Base-by-base conservation (phyloP, 2,888 invertebrate genomes). In the Eugnorisma glareosa region DNA sequence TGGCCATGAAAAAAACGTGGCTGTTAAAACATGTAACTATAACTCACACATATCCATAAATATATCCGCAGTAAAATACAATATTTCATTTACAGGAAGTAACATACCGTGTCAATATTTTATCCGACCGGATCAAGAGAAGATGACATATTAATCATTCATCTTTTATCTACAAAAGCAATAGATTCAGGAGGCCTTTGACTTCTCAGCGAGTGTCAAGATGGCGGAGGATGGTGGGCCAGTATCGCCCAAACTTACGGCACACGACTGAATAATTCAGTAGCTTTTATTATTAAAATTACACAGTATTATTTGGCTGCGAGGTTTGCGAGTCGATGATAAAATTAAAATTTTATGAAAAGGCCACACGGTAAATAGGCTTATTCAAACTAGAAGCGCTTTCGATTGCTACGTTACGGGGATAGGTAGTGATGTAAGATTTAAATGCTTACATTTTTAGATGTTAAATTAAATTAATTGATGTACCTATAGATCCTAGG, bases 341-440 rank as follows among this genome's bases (percentile, higher is more conserved):
- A 85, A 86, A 83, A 87, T 87, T 86, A 88, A 87, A 87, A 88
- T 87, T 87, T 74, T 83, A 88, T 82, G 85, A 75, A 88, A 83
- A 79, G 66, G 75, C 75, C 67, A 61, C 76, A 67, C 81, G 66
- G 71, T 78, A 81, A 79, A 83, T 81, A 83, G 43, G 73, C 74
- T 86, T 81, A 76, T 85, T 54, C 51, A 67, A 83, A 79, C 76
- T 83, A 81, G 66, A 37, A 51, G 57, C 45, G 66, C 59, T 75
- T 83, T 78, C 67, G 59, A 43, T 61, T 18, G 18, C 28, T 2
- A n/a, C n/a, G 8, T 31, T 75, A 11, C 21, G 43, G 31, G 79
- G 40, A 15, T 28, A 8, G 21, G 57, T n/a, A 79, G 66, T 68
- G 24, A 15, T 51, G 48, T 67, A 31, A 24, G 37, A 24, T 15